Base-by-base conservation (phyloP, 1,140 invertebrate genomes). In the Drosophila tristis region DNA sequence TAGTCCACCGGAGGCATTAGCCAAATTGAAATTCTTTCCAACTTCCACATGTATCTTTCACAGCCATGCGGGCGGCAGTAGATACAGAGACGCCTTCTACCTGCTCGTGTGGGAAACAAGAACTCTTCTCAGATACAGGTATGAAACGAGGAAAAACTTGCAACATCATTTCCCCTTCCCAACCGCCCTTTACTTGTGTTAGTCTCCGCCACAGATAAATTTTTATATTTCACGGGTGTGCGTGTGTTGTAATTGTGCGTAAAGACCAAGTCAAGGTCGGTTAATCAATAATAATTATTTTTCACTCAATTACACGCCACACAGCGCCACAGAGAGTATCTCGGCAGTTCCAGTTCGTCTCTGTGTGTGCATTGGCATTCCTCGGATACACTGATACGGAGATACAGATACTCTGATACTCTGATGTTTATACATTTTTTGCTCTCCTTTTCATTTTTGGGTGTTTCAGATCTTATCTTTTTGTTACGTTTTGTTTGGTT, bases 231-330 rank as follows among this genome's bases (percentile, higher is more conserved):
- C 20, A 31, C 45, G 51, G 43, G 39, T 20, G 48, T 55, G 67
- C 62, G 71, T 72, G 62, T 75, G 62, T 78, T 71, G 84, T 89
- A 89, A 89, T 89, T 89, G 84, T 89, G 84, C 84, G 84, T 89
- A 89, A 89, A 89, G 89, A 89, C 84, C 84, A 73, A 89, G 79
- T 89, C 84, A 89, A 89, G 84, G 84, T 89, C 84, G 84, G 84
- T 80, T 89, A 89, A 89, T 89, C 84, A 89, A 89, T 89, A 89
- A 89, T 80, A 77, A 89, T 89, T 89, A 89, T 89, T 89, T 89
- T 89, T 89, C 84, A 89, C 84, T 89, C 76, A 89, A 89, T 89
- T 89, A 89, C 67, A 78, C 75, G 47, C 62, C 71, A 58, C 64
- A 51, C 55, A 47, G 63, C 47, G 47, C 51, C 35, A 39, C 35